A percentile compares a stretch with the other conserved stretches of the same genome.
phyloP scores from a whole-genome alignment of 1,140 invertebrate species.

The Spodoptera frugiperda region DNA sequence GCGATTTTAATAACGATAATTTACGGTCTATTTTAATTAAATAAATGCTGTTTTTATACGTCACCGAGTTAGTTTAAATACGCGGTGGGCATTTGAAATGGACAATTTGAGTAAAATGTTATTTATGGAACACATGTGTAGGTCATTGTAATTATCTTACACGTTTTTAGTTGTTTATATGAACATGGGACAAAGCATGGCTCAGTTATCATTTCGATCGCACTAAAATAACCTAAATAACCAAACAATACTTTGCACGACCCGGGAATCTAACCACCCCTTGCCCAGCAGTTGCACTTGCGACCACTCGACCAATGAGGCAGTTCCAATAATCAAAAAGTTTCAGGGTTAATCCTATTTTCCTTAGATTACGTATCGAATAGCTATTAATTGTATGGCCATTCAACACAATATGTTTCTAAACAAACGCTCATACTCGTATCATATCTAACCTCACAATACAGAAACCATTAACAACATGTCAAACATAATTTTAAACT shows the following conservation, averaged over 20 bases:
- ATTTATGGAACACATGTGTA: background rate
- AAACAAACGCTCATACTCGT: constrained; percentile 2
- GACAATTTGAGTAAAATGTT: constrained; percentile 26
- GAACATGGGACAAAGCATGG: no score
- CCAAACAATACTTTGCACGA: no score
- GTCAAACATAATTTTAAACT: background rate
- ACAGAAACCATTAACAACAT: constrained; percentile 29
- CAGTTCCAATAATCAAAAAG: no score
- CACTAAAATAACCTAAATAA: no score
- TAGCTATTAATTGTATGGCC: constrained; percentile 4
- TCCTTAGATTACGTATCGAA: background rate
- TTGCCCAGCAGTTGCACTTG: no score
- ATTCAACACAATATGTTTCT: constrained; percentile 9
- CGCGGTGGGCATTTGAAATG: constrained; percentile 21
- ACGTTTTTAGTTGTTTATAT: background rate
- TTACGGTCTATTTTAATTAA: constrained; percentile 35
- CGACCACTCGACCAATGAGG: no score
- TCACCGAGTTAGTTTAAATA: constrained; percentile 10
- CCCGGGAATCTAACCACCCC: no score
- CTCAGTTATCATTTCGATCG: no score
- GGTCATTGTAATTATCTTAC: background rate
- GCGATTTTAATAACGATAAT: constrained; percentile 41
- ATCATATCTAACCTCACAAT: constrained; percentile 17
- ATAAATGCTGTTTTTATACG: constrained; percentile 42
- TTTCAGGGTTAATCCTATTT: no score